phyloP scores from a whole-genome alignment of 2,888 invertebrate genomes.

The Idaea biselata region DNA sequence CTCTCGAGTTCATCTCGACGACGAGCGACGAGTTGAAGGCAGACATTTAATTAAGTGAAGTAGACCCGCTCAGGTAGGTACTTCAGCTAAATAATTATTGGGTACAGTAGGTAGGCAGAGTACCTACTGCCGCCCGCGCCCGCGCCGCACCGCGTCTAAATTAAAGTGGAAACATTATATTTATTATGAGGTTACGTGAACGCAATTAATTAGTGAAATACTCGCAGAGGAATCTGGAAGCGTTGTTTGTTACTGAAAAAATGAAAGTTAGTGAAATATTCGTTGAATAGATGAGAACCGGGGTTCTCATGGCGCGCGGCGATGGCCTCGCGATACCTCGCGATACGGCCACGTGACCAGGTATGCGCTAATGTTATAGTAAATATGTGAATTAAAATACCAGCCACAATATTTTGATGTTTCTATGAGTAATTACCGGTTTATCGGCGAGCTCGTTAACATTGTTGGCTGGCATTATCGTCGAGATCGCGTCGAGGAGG shows the following conservation, averaged over 20 bases:
- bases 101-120: neutral
- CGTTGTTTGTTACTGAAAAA: constrained; percentile 4
- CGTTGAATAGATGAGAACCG: neutral
- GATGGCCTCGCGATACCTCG: neutral
- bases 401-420: constrained; percentile 27
- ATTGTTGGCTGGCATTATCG: constrained; percentile 42
- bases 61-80: neutral
- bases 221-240: constrained; percentile 14
- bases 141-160: neutral
- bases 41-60: constrained; percentile 1
- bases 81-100: neutral
- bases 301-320: neutral
- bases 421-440: constrained; percentile 30
- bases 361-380: constrained; percentile 24
- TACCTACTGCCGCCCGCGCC: neutral
- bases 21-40: neutral
- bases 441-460: constrained; percentile 39
- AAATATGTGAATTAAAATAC: constrained; percentile 32
- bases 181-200: neutral
- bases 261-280: constrained; percentile 2
- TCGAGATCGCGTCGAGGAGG: constrained; percentile 16
- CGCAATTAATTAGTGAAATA: constrained; percentile 2
- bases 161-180: neutral
- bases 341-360: constrained; percentile 4
- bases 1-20: neutral